Base-by-base conservation (phyloP, 2,888 invertebrate genomes). In the Protodeltote pygarga region DNA sequence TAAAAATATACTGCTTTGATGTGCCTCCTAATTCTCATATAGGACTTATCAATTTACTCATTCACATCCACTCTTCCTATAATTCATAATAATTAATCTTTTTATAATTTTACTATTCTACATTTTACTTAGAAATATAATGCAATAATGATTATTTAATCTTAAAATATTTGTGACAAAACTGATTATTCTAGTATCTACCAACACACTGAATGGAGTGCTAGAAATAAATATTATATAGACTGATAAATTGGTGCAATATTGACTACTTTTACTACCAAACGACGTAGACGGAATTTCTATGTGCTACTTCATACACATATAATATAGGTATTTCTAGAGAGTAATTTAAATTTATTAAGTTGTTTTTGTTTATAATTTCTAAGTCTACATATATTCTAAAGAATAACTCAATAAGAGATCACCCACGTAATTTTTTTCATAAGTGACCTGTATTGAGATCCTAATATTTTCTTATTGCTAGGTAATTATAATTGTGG, bases 11-110 rank as follows among this genome's bases (percentile, higher is more conserved):
- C 61, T 77, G 77, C 83, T 79, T 79, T 77, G 83, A 82, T 82
- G 87, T 71, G 87, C 88, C 90, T 89, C 90, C 85, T 70, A 45
- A 79, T 73, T 77, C 82, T 78, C 75, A 74, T 52, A 64, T 42
- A 72, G 64, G 73, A 81, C 58, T 72, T 83, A 84, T 83, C 87
- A 47, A 13, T 20, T 34, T 55, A 68, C 62, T 64, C 14, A 82
- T 82, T 81, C 85, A 88, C 89, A 85, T 82, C 86, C 77, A 54
- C 49, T 39, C 42, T 38, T 31, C 42, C 39, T 25, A 17, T 40
- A 29, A 32, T 17, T 16, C 25, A 34, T 20, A 32, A 8, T 23
- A 19, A 28, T 37, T 15, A 38, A 24, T 45, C 32, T 41, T 41
- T 25, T 47, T n/a, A 24, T 37, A 29, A 20, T 46, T 35, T 38